Conservation (phyloP, 2,888 invertebrate species). For the Tiliacea aurago region DNA sequence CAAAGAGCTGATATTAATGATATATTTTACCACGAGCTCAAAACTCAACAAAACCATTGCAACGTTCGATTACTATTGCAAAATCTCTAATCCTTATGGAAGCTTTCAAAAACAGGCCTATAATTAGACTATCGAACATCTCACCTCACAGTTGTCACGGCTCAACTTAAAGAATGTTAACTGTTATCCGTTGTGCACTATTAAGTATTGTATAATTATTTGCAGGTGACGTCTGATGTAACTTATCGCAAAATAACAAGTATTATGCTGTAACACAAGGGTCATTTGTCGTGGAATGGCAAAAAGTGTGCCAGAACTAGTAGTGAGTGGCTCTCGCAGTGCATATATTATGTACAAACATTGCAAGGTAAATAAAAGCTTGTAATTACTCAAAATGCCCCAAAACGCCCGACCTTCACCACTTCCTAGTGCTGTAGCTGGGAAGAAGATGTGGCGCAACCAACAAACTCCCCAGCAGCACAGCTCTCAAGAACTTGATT, state of each 20-base stretch:
- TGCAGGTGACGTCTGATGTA: slow-evolving; percentile 22
- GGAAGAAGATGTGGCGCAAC: no score
- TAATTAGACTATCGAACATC: not conserved
- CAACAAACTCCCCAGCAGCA: no score
- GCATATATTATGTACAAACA: no score
- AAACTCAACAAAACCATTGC: not conserved
- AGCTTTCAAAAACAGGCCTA: not conserved
- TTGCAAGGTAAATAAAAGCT: no score
- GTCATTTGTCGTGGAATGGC: slow-evolving; percentile 3
- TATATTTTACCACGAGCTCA: no score
- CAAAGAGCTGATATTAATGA: no score
- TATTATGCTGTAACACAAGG: slow-evolving; percentile 5
- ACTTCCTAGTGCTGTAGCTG: no score
- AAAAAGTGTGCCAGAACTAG: slow-evolving; percentile 19
- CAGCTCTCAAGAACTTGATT: no score
- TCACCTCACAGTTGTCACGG: not conserved
- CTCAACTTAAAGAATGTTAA: slow-evolving; percentile 2
- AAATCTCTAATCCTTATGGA: no score
- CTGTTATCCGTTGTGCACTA: slow-evolving; percentile 9
- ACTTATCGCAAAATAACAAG: slow-evolving; percentile 29
- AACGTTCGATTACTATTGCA: not conserved
- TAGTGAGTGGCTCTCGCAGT: not conserved
- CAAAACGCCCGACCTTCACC: no score
- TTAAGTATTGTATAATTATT: not conserved
- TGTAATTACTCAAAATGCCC: no score